Evolutionary conservation across 2,888 invertebrate genomes (phyloP), one percentile per base, ranked within the genome.

Genomic region (Andrena hattorfiana): DNA sequence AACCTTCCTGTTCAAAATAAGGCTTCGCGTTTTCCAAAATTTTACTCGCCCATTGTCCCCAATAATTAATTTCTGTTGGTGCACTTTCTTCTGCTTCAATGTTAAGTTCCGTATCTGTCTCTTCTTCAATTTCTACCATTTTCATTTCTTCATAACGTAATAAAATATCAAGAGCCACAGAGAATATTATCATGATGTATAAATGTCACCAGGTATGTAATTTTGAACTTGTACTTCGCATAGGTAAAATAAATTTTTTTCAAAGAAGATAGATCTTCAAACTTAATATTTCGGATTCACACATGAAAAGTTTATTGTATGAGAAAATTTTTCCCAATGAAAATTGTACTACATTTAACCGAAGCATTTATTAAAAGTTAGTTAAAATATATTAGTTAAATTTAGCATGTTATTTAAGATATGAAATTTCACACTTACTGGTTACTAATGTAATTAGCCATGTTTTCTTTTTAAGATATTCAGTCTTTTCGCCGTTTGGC

Each of bases 61-160:
- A 7, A 30, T 30, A 30, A 30, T 30, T 30, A 6, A 30, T 0
- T 0, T 7, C 8, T 35, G 10, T 35, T 0, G 35, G 35, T 10
- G 35, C 2, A 56, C 23, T 56, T 56, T 56, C n/a, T 0, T 56
- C 49, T 56, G 23, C 23, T 56, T 20, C 54, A 56, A 56, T 56
- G 54, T 56, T 1, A 10, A 23, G 10, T 56, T 56, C 23, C 1
- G 2, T 2, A 2, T 23, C 49, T 51, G 6, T 51, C 16, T 51
- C 49, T 49, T 49, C n/a, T n/a, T 51, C 49, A 51, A 51, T 2
- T 51, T 51, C 49, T 16, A 1, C 49, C 49, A 51, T 51, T 51
- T 51, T n/a, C 49, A 51, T 51, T 51, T 51, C 49, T 51, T 51
- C 49, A 51, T 51, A 51, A n/a, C 49, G n/a, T 51, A 51, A 51